A percentile compares a stretch with the other conserved stretches of the same genome.
Conservation (phyloP, 35 echinoderm and acorn worm species). For the Ophioderma brevispina region DNA sequence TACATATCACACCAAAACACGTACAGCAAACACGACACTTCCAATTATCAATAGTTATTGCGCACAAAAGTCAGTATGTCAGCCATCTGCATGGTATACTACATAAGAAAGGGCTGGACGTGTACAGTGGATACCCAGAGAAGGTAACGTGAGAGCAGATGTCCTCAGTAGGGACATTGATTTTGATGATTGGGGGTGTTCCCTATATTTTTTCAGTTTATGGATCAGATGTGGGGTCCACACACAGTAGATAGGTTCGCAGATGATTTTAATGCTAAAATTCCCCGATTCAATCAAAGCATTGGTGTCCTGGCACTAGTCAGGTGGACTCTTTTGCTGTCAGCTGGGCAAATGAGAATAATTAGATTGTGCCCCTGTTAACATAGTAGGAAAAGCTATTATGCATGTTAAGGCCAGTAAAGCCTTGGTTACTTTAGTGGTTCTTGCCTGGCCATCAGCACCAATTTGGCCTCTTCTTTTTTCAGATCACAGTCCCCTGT, state of each 20-base stretch:
- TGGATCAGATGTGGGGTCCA: background rate
- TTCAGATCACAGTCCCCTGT: background rate
- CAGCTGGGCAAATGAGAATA: background rate
- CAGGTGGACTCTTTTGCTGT: background rate
- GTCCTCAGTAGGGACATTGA: background rate
- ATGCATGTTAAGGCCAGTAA: background rate
- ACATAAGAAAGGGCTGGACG: too few relatives aligned
- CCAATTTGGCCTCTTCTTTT: background rate
- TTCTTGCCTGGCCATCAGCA: background rate
- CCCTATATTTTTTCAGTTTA: background rate
- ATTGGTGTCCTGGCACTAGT: background rate
- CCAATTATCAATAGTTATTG: too few relatives aligned
- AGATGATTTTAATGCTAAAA: background rate
- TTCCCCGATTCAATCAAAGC: background rate
- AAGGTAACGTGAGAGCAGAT: background rate
- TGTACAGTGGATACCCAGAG: background rate
- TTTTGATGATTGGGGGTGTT: background rate
- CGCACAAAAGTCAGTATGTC: too few relatives aligned
- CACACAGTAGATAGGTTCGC: background rate
- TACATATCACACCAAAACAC: too few relatives aligned
- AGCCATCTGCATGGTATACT: too few relatives aligned
- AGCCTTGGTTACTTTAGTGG: background rate
- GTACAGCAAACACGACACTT: too few relatives aligned
- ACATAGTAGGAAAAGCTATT: background rate
- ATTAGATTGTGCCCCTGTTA: background rate